These are phyloP conservation scores for Notarius lentiginosus DNA, from an alignment of 2,113 vertebrate genomes.

Conservation along the genomic window DNA sequence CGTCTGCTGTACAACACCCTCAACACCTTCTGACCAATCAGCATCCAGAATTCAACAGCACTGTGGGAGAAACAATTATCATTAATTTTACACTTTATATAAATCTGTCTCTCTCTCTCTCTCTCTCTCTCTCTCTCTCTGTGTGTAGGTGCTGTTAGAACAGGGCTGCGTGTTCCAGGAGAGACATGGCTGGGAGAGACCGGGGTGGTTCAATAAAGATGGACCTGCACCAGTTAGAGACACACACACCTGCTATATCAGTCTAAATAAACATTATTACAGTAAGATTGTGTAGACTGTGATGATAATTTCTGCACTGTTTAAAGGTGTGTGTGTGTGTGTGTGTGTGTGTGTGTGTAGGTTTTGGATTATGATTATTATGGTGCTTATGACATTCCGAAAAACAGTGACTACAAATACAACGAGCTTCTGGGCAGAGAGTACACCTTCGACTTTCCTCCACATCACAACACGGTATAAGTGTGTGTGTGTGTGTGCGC, in stretches of 20 bases:
- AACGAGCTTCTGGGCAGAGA: constrained; percentile 78
- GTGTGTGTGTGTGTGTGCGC: constrained; percentile 8
- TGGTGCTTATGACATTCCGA: constrained; percentile 74
- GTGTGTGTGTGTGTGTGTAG: constrained; percentile 62
- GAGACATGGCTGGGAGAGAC: constrained; percentile 94
- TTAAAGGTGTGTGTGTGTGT: constrained; percentile 6
- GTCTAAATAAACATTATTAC: neutral
- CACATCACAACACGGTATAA: constrained; percentile 81
- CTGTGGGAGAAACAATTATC: neutral
- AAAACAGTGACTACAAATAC: constrained; percentile 77
- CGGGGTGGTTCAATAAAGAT: constrained; percentile 85
- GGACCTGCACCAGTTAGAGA: constrained; percentile 81
- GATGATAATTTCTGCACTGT: neutral
- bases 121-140: neutral
- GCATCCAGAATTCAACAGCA: neutral
- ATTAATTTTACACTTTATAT: neutral
- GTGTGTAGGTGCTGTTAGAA: constrained; percentile 78
- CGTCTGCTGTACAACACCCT: no score
- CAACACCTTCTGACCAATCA: neutral
- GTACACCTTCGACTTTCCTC: constrained; percentile 91
- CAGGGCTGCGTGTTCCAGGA: constrained; percentile 95
- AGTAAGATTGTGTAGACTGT: neutral
- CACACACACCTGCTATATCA: constrained; percentile 3
- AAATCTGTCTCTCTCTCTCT: neutral
- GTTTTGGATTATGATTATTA: constrained; percentile 89